These are phyloP conservation scores for human DNA, from an alignment of 2,113 vertebrate genomes.

Conservation along the genomic window GRCh38 chr11:74018001-74018500, in stretches of 20 bases:
- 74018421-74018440: background rate
- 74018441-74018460: background rate
- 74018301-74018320: background rate
- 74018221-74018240: background rate
- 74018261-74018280: background rate
- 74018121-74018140: background rate
- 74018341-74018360: background rate
- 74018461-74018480: background rate
- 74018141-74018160: conserved; percentile 10
- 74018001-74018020: background rate
- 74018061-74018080: background rate
- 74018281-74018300: background rate
- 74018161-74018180: background rate
- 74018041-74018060: background rate
- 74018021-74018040: background rate
- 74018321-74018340: background rate
- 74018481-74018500: conserved; percentile 8
- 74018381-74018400: background rate
- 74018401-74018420: too few relatives aligned
- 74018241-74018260: background rate
- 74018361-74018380: background rate
- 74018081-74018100: background rate
- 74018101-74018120: background rate
- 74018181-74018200: background rate
- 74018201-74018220: background rate